A percentile compares a stretch with the other conserved stretches of the same genome.
phyloP scores from a whole-genome alignment of 2,888 invertebrate species.

The Eueremaeus valkanovi region DNA sequence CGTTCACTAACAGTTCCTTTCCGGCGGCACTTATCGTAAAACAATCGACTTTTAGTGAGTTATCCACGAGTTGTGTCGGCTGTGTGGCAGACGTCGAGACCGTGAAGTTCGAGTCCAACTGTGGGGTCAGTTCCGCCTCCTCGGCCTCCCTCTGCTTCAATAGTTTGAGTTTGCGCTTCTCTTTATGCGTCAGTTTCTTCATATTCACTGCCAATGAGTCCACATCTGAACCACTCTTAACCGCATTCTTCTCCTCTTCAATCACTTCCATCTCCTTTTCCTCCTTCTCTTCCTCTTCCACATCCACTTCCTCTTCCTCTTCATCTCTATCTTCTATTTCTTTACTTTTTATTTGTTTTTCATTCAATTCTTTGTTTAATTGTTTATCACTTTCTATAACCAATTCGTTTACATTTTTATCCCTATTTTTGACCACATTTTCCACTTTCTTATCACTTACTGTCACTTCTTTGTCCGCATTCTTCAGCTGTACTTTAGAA shows the following conservation, averaged over 20 bases:
- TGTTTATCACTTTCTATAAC: background rate
- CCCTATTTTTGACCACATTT: background rate
- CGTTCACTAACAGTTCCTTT: conserved; percentile 94
- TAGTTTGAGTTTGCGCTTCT: conserved; percentile 42
- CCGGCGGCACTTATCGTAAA: conserved; percentile 97
- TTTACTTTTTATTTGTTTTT: background rate
- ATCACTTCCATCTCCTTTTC: background rate
- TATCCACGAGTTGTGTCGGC: conserved; percentile 37
- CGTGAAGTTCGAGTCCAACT: conserved; percentile 40
- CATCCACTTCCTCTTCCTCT: background rate
- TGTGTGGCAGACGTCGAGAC: conserved; percentile 41
- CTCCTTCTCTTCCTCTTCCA: background rate
- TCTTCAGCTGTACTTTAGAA: no score
- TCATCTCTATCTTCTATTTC: background rate
- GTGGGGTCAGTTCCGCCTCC: conserved; percentile 28
- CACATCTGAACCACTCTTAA: background rate
- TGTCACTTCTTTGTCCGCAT: background rate
- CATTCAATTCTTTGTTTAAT: background rate
- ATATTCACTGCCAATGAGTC: background rate
- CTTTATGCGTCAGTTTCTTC: conserved; percentile 42
- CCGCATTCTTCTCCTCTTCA: background rate
- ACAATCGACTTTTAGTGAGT: conserved; percentile 63
- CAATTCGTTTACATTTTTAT: background rate
- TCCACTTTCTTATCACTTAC: background rate
- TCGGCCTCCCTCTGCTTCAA: conserved; percentile 38